Conservation (phyloP, 2,888 invertebrate genomes). For the Meteorus cinctellus region DNA sequence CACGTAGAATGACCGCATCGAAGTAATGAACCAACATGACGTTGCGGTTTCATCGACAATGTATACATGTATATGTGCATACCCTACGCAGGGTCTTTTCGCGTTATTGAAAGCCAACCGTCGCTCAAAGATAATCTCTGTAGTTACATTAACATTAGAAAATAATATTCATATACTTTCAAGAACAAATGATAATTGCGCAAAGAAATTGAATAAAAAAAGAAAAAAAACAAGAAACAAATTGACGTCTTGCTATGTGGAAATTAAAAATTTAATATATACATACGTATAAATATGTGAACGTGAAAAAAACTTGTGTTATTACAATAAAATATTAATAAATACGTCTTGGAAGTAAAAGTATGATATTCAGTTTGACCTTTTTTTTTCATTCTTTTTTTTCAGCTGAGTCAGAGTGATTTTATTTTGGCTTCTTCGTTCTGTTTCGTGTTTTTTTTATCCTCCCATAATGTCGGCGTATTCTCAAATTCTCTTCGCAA, state of each 20-base stretch:
- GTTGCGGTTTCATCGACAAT: slow-evolving; percentile 63
- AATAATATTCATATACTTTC: slow-evolving; percentile 26
- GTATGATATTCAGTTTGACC: slow-evolving; percentile 20
- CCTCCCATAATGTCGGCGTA: slow-evolving; percentile 35
- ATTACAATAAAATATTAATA: background rate
- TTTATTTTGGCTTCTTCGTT: slow-evolving; percentile 15
- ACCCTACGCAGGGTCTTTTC: slow-evolving; percentile 64
- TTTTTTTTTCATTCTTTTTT: slow-evolving; percentile 18
- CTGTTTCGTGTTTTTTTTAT: background rate
- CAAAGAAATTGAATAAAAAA: background rate
- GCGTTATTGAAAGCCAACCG: slow-evolving; percentile 71
- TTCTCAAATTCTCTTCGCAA: slow-evolving; percentile 42
- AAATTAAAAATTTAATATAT: background rate
- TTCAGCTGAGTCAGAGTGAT: slow-evolving; percentile 16
- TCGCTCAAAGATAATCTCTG: slow-evolving; percentile 63
- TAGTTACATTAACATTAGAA: slow-evolving; percentile 8
- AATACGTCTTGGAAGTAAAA: background rate
- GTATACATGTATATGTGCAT: background rate
- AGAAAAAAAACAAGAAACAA: background rate
- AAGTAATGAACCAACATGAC: slow-evolving; percentile 71
- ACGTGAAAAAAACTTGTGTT: background rate
- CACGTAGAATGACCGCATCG: slow-evolving; percentile 63
- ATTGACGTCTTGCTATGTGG: background rate
- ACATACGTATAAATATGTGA: background rate
- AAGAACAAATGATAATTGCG: background rate